Conservation (phyloP, 2,888 invertebrate genomes). For the Chymomyza fuscimana region DNA sequence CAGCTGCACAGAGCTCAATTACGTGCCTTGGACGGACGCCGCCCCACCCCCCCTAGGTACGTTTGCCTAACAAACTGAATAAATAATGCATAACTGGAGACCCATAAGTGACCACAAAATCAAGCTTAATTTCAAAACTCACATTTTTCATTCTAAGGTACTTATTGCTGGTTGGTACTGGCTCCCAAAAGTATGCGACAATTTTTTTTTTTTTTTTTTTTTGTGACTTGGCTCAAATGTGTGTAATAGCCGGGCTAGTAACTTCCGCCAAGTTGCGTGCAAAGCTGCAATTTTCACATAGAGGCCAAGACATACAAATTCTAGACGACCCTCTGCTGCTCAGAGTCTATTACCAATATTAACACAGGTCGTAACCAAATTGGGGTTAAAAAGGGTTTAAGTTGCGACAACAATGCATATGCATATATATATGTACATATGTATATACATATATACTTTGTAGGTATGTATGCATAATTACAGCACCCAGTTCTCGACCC, state of each 20-base stretch:
- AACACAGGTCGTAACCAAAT: constrained; percentile 25
- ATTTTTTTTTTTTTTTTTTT: neutral
- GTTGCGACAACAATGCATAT: constrained; percentile 40
- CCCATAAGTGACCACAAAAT: constrained; percentile 62
- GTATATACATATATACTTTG: neutral
- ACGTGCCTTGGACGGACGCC: neutral
- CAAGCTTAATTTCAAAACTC: constrained; percentile 38
- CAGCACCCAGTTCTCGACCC: constrained; percentile 27
- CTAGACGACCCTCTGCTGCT: constrained; percentile 4
- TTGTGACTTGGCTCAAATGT: neutral
- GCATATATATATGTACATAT: neutral
- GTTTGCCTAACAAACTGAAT: constrained; percentile 48
- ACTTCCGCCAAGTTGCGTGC: constrained; percentile 69
- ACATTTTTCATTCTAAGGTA: neutral
- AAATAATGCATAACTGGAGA: constrained; percentile 60
- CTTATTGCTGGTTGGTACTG: neutral
- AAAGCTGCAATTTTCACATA: constrained; percentile 56
- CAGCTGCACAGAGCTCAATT: constrained; percentile 16
- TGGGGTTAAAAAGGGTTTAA: constrained; percentile 72
- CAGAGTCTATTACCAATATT: neutral
- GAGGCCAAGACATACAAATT: neutral
- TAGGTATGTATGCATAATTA: constrained; percentile 63
- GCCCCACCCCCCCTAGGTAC: neutral
- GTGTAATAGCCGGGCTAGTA: neutral
- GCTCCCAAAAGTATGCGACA: constrained; percentile 8